These are phyloP conservation scores for Falco cherrug DNA, from an alignment of 2,797 vertebrate genomes.

Conservation along the genomic window DNA sequence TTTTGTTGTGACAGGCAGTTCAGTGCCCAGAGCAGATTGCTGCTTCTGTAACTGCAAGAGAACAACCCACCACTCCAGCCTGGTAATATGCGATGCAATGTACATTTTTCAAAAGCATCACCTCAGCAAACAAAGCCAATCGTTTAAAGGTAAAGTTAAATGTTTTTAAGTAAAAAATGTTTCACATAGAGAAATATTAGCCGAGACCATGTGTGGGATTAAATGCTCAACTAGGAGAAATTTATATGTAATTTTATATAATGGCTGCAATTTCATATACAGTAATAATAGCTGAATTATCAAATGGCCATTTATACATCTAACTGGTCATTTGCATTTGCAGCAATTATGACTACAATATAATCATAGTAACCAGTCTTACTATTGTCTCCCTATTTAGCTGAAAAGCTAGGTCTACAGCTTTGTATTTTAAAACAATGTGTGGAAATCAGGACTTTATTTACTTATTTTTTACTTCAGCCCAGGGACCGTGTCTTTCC, in stretches of 20 bases:
- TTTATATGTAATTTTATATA: neutral
- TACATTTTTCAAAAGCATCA: neutral
- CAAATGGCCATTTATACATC: neutral
- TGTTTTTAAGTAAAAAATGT: neutral
- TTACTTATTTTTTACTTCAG: neutral
- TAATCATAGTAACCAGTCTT: neutral
- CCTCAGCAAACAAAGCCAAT: neutral
- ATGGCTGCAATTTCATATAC: neutral
- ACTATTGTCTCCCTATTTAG: neutral
- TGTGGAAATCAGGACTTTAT: neutral
- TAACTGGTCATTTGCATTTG: conserved; percentile 7
- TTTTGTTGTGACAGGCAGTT: neutral
- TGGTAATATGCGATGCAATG: neutral
- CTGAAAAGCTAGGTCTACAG: neutral
- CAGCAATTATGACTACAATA: neutral
- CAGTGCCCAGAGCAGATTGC: neutral
- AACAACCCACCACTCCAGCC: neutral
- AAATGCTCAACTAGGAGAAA: neutral
- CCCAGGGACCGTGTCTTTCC: fast-evolving
- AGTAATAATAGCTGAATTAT: neutral
- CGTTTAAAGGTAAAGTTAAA: neutral
- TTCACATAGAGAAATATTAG: neutral
- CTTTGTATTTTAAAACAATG: neutral
- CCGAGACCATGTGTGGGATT: neutral
- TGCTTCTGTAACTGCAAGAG: neutral